Percentiles rank a stretch among this genome's conserved stretches.
These are phyloP conservation scores for Pantherophis alleghaniensis DNA, from an alignment of 2,797 vertebrate genomes.

Conservation along the genomic window DNA sequence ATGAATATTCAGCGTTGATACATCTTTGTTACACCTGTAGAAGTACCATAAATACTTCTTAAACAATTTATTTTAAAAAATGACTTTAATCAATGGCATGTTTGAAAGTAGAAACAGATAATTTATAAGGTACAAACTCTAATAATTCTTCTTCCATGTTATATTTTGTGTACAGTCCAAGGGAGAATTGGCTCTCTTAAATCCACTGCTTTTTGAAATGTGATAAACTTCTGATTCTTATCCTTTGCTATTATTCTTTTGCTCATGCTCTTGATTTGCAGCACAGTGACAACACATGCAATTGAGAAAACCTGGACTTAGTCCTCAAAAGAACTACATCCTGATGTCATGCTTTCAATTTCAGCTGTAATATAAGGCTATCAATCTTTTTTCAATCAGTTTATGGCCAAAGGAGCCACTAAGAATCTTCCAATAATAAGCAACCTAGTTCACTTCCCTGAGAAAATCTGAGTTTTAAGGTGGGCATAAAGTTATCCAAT, in stretches of 20 bases:
- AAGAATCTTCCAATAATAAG: slow-evolving; percentile 45
- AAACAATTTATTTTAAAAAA: background rate
- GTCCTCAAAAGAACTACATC: background rate
- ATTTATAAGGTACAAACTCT: background rate
- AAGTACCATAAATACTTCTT: background rate
- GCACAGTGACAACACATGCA: slow-evolving; percentile 41
- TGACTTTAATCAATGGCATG: background rate
- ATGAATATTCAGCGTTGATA: background rate
- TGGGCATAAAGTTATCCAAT: slow-evolving; percentile 36
- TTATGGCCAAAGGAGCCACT: slow-evolving; percentile 29
- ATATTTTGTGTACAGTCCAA: background rate
- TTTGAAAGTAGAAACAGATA: background rate
- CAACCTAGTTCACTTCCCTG: background rate
- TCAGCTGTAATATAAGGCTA: accelerated
- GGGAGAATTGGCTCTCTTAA: background rate
- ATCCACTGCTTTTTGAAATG: background rate
- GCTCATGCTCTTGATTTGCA: slow-evolving; percentile 33
- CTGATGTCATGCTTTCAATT: slow-evolving; percentile 29
- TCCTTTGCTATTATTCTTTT: slow-evolving; percentile 18
- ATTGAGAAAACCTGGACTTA: background rate
- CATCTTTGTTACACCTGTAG: background rate
- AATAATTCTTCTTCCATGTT: background rate
- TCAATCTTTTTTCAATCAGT: slow-evolving; percentile 16
- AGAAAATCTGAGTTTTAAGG: slow-evolving; percentile 48
- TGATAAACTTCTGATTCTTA: background rate